Conservation (phyloP, 2,113 vertebrate genomes). For the Rhodinocichla rosea region DNA sequence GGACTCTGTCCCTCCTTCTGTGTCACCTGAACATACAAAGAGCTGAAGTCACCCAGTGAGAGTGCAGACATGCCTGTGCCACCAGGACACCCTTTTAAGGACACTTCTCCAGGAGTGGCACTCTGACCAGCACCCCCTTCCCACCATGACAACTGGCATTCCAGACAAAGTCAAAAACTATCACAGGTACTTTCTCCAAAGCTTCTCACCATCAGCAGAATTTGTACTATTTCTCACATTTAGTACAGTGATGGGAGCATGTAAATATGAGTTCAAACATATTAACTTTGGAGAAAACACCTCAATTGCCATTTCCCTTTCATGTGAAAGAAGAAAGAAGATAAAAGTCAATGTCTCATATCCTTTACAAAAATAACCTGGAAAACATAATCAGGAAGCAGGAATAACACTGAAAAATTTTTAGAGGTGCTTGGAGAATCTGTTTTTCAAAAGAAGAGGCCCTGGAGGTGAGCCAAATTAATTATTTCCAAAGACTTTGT, state of each 20-base stretch:
- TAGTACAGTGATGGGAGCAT: background rate
- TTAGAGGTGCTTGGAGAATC: background rate
- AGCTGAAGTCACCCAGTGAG: too few relatives aligned
- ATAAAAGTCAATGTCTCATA: background rate
- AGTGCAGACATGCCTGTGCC: too few relatives aligned
- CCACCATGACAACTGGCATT: background rate
- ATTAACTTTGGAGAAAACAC: background rate
- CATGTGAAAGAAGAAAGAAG: background rate
- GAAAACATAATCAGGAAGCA: background rate
- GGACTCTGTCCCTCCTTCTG: too few relatives aligned
- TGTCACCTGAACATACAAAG: too few relatives aligned
- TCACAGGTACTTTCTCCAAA: background rate
- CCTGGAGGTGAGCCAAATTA: background rate
- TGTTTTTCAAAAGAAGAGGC: background rate
- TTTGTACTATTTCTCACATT: background rate
- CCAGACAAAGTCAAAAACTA: background rate
- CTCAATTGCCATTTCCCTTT: background rate
- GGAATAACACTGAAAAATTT: background rate
- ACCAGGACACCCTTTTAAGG: too few relatives aligned
- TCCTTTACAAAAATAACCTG: background rate
- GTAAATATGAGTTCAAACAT: background rate
- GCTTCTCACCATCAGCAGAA: background rate
- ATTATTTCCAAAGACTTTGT: background rate
- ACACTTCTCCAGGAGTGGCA: too few relatives aligned
- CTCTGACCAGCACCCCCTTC: too few relatives aligned